Evolutionary conservation across 1,140 invertebrate species (phyloP), one percentile per base, ranked within the genome.

Genomic region (Neodiprion lecontei): DNA sequence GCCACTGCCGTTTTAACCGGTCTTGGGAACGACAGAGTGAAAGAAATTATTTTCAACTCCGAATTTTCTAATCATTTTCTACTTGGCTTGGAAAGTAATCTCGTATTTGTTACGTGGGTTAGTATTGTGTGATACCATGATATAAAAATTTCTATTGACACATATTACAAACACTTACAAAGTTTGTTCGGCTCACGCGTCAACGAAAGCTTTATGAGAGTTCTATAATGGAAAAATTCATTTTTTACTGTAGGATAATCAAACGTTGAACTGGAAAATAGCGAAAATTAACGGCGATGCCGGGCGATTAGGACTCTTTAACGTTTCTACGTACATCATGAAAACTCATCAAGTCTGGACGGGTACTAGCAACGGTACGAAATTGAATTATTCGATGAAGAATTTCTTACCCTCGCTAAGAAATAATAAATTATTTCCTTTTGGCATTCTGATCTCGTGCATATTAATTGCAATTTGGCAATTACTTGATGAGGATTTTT

Each of bases 51-150:
- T 72, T 89, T 88, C 70, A 84, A 86, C 74, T 79, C 81, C 11
- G 79, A 88, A 48, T 69, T 74, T 66, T 72, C 85, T 14, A 81
- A 86, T 75, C 81, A 86, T 74, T 82, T 90, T 71, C 82, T 81
- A 77, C 72, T 89, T 10, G 84, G 85, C 8, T 84, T 84, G 21
- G 81, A 88, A 49, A 77, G 80, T 53, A 76, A 80, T n/a, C 76
- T 88, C 1, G 12, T 85, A 10, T 86, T 89, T 21, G 21, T 87
- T n/a, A 76, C 71, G 12, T 89, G 87, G 86, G 88, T 88, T 78
- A 73, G 69, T 75, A 9, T 48, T 69, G 49, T 12, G 17, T 17
- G 14, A 23, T 61, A 61, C 28, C 28, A 40, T 40, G 28, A 40
- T 40, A 4, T 40, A 40, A 40, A 40, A 40, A 40, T 40, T 40